These are phyloP conservation scores for Eudemis profundana DNA, from an alignment of 2,888 invertebrate species.

Conservation along the genomic window DNA sequence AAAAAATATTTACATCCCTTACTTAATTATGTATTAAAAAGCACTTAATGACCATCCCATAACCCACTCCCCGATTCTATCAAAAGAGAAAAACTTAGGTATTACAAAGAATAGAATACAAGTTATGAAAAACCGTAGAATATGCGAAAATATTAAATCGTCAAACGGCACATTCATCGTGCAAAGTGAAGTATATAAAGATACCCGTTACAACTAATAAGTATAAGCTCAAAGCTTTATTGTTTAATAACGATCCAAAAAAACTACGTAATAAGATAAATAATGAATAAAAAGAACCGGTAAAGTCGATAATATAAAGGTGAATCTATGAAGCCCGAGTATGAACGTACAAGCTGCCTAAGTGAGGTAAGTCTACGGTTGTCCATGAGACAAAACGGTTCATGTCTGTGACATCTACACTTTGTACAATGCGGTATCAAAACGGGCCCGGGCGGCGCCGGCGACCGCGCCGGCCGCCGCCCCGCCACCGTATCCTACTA, in stretches of 20 bases:
- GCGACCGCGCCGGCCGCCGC: constrained; percentile 46
- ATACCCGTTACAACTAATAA: constrained; percentile 47
- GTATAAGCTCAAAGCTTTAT: constrained; percentile 43
- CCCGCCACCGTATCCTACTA: constrained; percentile 70
- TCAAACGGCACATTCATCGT: constrained; percentile 52
- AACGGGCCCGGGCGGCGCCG: constrained; percentile 52
- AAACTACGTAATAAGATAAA: constrained; percentile 39
- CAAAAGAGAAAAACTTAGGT: constrained; percentile 54
- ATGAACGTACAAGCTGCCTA: constrained; percentile 68
- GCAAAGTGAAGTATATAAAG: constrained; percentile 51
- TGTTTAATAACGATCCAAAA: constrained; percentile 39
- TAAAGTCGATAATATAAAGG: constrained; percentile 50
- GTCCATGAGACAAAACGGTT: constrained; percentile 65
- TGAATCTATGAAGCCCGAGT: constrained; percentile 65
- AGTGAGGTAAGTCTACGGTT: constrained; percentile 67
- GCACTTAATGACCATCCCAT: constrained; percentile 73
- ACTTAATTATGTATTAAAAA: constrained; percentile 74
- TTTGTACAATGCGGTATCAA: constrained; percentile 73
- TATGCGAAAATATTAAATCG: constrained; percentile 52
- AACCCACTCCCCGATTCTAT: constrained; percentile 60
- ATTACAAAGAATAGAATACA: constrained; percentile 47
- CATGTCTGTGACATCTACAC: constrained; percentile 70
- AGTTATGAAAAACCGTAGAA: constrained; percentile 50
- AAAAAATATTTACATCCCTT: constrained; percentile 82
- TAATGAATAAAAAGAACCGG: constrained; percentile 53